Evolutionary conservation across 2,113 vertebrate genomes (phyloP).

Genomic region (Melospiza georgiana): DNA sequence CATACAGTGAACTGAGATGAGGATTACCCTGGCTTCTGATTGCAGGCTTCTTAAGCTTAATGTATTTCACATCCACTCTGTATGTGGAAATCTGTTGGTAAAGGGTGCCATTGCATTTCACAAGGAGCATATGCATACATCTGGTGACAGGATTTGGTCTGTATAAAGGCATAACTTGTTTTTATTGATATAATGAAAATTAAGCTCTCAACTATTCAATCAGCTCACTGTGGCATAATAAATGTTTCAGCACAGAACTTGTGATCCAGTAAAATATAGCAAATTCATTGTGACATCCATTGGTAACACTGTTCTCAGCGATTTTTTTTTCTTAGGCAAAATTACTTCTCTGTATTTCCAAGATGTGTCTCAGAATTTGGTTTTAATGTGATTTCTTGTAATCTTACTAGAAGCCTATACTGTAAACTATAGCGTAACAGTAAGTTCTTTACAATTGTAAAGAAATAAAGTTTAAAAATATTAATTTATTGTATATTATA

Average conservation of each 20-base stretch:
- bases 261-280: background rate
- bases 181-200: background rate
- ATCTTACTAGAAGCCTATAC: background rate
- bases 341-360: background rate
- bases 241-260: background rate
- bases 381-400: background rate
- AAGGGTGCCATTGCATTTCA: background rate
- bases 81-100: background rate
- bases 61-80: background rate
- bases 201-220: background rate
- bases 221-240: background rate
- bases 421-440: background rate
- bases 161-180: background rate
- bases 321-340: background rate
- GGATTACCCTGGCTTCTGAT: conserved; percentile 21
- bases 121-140: background rate
- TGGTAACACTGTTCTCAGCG: background rate
- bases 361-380: background rate
- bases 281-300: background rate
- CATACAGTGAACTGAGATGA: background rate
- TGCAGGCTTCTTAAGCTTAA: conserved; percentile 29
- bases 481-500: background rate
- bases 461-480: background rate
- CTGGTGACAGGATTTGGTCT: background rate
- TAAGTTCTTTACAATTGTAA: background rate